Evolutionary conservation across 2,797 vertebrate species (phyloP).

Genomic region (Anas capensis): DNA sequence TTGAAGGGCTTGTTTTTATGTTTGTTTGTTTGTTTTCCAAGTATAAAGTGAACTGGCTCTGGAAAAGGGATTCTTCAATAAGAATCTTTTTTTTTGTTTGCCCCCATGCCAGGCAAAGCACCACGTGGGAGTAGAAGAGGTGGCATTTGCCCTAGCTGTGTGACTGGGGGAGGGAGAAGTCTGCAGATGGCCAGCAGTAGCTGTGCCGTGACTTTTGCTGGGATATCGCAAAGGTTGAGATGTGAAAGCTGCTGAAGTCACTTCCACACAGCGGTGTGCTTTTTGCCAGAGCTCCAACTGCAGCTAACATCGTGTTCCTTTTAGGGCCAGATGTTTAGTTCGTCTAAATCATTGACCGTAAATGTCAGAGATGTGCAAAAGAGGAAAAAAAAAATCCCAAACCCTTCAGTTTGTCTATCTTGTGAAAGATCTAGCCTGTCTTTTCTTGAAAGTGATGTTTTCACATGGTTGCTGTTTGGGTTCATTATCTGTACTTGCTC

Average conservation of each 20-base stretch:
- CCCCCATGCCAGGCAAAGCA: not conserved
- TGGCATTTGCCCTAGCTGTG: not conserved
- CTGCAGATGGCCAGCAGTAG: not conserved
- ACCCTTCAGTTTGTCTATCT: not conserved
- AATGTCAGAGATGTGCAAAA: not conserved
- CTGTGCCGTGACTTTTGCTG: conserved; percentile 26
- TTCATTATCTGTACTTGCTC: not conserved
- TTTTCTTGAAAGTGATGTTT: not conserved
- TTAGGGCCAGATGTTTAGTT: conserved; percentile 51
- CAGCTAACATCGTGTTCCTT: conserved; percentile 38
- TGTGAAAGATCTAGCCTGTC: not conserved
- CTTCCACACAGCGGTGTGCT: not conserved
- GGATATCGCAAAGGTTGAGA: not conserved
- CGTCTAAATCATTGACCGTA: not conserved
- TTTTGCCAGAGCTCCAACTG: conserved; percentile 53
- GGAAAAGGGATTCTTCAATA: not conserved
- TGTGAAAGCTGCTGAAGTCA: not conserved
- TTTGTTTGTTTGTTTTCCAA: not conserved
- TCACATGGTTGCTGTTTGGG: not conserved
- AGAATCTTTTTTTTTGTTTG: not conserved
- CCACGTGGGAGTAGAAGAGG: not conserved
- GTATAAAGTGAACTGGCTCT: not conserved
- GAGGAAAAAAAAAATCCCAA: not conserved
- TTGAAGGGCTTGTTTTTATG: not conserved
- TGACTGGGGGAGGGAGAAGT: conserved; percentile 18